Base-by-base conservation (phyloP, 2,888 invertebrate species). In the Lydus trimaculatus region DNA sequence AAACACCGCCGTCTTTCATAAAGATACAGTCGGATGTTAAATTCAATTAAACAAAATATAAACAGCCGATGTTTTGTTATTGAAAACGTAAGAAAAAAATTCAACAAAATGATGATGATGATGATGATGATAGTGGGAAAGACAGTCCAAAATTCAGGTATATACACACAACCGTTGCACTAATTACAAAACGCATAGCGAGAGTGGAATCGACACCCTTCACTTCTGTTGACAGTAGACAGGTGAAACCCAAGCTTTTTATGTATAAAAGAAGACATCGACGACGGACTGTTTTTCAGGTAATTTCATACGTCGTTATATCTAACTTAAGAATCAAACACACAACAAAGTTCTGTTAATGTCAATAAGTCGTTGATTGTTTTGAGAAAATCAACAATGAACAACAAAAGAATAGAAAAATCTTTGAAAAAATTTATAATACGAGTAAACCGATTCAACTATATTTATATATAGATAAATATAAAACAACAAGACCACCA, bases 281-380 rank as follows among this genome's bases (percentile, higher is more conserved):
- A 73, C 67, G 70, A 59, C 56, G 56, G 56, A 56, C 56, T 23
- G 25, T 56, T 56, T 43, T 56, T 67, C 84, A 84, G 84, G 84
- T 84, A 85, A 84, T 80, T 82, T 79, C 83, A 84, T 83, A 83
- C 80, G 78, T 78, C 80, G 79, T 75, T 56, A 25, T 84, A 85
- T 85, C 85, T 84, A 83, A 74, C 82, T 82, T 81, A 82, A 82
- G 82, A 84, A 85, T 85, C 85, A 82, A 81, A 76, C 78, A 76
- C 78, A 72, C n/a, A n/a, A n/a, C n/a, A 79, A 77, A 77, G 81
- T 80, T 80, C 78, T 80, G 82, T 43, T 83, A 83, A 84, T 83
- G 84, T 85, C 84, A 84, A 84, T 84, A 85, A 85, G 84, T 82
- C 83, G 83, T 28, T n/a, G n/a, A n/a, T n/a, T n/a, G n/a, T n/a